Percentiles rank a stretch among this genome's conserved stretches.
These are phyloP conservation scores for Brachystomella parvula DNA, from an alignment of 1,140 invertebrate species.

Conservation along the genomic window DNA sequence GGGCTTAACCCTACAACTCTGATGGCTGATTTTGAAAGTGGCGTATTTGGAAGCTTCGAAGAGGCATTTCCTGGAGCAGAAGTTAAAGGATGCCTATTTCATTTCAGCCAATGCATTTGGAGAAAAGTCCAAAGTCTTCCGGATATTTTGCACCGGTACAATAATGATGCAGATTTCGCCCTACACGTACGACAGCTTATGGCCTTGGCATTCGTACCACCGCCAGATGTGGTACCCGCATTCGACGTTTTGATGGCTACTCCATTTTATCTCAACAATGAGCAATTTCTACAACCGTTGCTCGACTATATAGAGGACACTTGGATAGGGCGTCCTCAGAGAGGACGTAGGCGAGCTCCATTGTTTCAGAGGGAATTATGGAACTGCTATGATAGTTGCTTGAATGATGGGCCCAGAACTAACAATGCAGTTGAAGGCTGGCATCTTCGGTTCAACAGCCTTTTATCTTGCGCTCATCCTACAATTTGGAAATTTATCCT, in stretches of 20 bases:
- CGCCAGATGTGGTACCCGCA: background rate
- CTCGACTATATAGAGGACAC: constrained; percentile 18
- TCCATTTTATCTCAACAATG: constrained; percentile 9
- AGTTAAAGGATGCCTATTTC: constrained; percentile 13
- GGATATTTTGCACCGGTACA: background rate
- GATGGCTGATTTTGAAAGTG: constrained; percentile 14
- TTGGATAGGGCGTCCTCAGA: constrained; percentile 17
- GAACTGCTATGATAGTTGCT: constrained; percentile 2
- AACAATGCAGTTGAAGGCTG: constrained; percentile 20
- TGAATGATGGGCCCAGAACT: background rate
- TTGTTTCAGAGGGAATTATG: constrained; percentile 9
- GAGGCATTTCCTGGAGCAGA: background rate
- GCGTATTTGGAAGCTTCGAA: background rate
- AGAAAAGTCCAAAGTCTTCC: background rate
- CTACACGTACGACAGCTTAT: constrained; percentile 7
- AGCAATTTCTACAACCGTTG: background rate
- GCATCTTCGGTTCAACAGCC: constrained; percentile 6
- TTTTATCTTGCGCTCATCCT: constrained; percentile 4
- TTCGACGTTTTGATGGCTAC: constrained; percentile 8
- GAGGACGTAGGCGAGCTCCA: background rate
- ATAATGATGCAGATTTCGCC: constrained; percentile 15
- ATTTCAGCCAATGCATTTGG: constrained; percentile 9
- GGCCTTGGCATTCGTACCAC: constrained; percentile 16
- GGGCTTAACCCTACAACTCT: background rate
- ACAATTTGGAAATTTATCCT: constrained; percentile 23